phyloP scores from a whole-genome alignment of 2,888 invertebrate species.

The Tenthredo amoena region DNA sequence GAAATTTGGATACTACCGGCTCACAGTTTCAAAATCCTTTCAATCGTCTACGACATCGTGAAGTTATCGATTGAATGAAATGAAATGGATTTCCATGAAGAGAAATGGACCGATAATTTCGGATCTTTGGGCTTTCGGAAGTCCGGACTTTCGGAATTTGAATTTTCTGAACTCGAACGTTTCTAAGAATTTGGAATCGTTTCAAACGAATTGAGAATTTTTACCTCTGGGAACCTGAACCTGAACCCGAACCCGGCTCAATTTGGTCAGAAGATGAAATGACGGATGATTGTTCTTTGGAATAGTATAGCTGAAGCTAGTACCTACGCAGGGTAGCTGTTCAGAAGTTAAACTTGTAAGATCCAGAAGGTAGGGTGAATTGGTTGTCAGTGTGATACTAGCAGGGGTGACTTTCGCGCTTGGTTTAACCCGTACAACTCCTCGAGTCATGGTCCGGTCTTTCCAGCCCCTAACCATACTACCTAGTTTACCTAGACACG shows the following conservation, averaged over 20 bases:
- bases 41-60: no score
- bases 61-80: no score
- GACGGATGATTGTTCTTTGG: not conserved
- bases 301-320: not conserved
- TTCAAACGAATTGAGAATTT: not conserved
- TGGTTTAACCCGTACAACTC: conserved; percentile 26
- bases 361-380: not conserved
- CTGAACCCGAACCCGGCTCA: not conserved
- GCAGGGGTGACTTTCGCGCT: conserved; percentile 42
- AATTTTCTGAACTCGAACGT: no score
- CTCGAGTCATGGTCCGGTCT: not conserved
- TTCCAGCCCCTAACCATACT: not conserved
- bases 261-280: not conserved
- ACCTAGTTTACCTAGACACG: conserved; percentile 8
- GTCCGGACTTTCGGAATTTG: no score
- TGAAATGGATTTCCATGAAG: no score
- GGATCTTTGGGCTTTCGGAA: no score
- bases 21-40: no score
- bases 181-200: no score
- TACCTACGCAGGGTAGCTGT: not conserved
- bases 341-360: not conserved
- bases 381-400: conserved; percentile 27
- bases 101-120: no score
- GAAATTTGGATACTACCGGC: no score
- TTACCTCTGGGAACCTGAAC: not conserved